Conservation (phyloP, 2,888 invertebrate species). For the Drosophila vallismaia region DNA sequence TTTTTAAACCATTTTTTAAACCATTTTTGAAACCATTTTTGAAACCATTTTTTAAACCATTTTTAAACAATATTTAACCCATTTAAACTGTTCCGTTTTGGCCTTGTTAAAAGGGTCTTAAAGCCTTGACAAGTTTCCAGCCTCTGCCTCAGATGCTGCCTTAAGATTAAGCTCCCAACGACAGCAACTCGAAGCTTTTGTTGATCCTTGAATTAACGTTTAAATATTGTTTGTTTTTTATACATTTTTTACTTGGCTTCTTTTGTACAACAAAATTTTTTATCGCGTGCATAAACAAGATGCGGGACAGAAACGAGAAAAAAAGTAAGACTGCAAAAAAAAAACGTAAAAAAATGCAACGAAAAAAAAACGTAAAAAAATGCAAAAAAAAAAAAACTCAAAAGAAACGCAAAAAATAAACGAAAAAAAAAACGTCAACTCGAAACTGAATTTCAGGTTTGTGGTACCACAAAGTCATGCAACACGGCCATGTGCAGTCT, state of each 20-base stretch:
- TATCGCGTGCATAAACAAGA: constrained; percentile 76
- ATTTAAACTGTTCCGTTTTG: neutral
- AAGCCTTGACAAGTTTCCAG: constrained; percentile 19
- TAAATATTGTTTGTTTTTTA: constrained; percentile 13
- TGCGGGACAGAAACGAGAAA: constrained; percentile 31
- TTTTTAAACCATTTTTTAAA: no score
- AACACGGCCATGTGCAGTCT: constrained; percentile 72
- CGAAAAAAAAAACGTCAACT: no score
- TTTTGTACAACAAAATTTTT: constrained; percentile 60
- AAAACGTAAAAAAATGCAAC: constrained; percentile 10
- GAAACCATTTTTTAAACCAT: neutral
- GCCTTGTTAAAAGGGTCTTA: constrained; percentile 11
- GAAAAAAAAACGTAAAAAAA: no score
- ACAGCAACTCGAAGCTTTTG: constrained; percentile 69
- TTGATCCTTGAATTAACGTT: constrained; percentile 56
- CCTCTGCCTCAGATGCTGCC: constrained; percentile 68
- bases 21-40: no score
- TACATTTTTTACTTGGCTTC: constrained; percentile 23
- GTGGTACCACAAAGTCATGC: constrained; percentile 73
- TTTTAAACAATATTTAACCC: neutral
- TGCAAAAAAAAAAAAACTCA: constrained; percentile 8
- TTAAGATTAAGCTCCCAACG: constrained; percentile 65
- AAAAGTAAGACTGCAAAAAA: constrained; percentile 13
- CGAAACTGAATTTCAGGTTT: constrained; percentile 68
- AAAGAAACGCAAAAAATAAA: no score